Base-by-base conservation (phyloP, 2,797 vertebrate species). In the Peromyscus aztecus region DNA sequence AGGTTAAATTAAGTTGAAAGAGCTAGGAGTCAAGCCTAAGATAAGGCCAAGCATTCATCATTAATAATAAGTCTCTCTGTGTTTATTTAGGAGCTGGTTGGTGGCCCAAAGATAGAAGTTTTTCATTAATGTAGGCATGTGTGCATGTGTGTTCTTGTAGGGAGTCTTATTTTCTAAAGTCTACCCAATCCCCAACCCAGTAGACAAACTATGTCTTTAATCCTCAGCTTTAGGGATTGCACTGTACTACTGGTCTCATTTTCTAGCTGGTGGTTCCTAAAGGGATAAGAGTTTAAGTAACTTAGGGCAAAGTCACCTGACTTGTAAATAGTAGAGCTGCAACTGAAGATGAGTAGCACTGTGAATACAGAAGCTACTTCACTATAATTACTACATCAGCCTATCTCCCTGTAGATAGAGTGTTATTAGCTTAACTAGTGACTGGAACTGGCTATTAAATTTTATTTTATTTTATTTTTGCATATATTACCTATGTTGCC, bases 401-500 rank as follows among this genome's bases (percentile, higher is more conserved):
- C 24, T 34, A 87, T 80, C 65, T 92, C 24, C 67, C 29, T 49
- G 90, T 63, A 77, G 37, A 83, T 52, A 0, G 43, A 95, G 49
- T 94, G 46, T 96, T 96, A 94, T 81, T 95, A 96, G 77, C 27
- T 89, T 97, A 89, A 90, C 24, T 71, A 81, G 65, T 91, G 27
- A 77, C 77, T 89, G 19, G n/a, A 93, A n/a, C 27, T 80, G 67
- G 17, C 59, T 96, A 94, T 84, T 95, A 94, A 95, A 76, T 95
- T 34, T 73, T 69, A 67, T 67, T 67, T 67, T 67, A 55, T 55
- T 55, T 55, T 17, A 55, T 84, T 95, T 91, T 95, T 96, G 40
- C 59, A 95, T 94, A 63, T 9, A n/a, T 49, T 75, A 80, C 78
- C 80, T 94, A 84, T 19, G 11, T 92, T 97, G 29, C 78, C 14